Conservation (phyloP, 2,113 vertebrate species). For the Hippocampus comes region DNA sequence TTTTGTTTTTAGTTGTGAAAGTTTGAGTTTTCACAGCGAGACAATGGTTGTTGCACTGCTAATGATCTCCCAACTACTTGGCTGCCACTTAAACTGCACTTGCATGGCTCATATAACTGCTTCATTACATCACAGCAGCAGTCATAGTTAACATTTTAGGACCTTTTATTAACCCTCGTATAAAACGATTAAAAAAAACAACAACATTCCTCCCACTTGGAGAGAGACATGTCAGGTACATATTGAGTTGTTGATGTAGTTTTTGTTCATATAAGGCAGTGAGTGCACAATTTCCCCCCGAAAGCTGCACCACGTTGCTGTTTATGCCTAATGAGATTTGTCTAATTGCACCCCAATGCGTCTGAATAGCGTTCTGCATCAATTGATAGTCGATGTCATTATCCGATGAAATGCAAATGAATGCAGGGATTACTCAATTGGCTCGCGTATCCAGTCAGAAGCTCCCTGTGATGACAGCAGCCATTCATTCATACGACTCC, state of each 20-base stretch:
- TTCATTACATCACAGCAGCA: not conserved
- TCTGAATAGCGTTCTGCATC: conserved; percentile 21
- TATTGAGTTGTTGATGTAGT: conserved; percentile 1
- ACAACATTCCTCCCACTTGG: not conserved
- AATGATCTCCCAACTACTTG: conserved; percentile 8
- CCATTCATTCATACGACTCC: conserved; percentile 41
- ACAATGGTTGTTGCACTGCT: conserved; percentile 1
- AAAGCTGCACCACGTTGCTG: conserved; percentile 9
- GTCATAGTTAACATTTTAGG: not conserved
- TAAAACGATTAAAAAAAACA: not conserved
- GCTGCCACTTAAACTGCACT: conserved; percentile 7
- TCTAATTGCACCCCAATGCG: conserved; percentile 17
- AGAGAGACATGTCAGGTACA: not conserved
- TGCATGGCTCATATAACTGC: conserved; percentile 1
- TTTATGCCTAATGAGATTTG: conserved; percentile 15
- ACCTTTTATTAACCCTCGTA: not conserved
- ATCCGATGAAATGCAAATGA: conserved; percentile 43
- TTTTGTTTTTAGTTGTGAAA: conserved; percentile 12
- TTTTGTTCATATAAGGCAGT: not conserved
- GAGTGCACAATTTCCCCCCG: too few species aligned
- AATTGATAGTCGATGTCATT: conserved; percentile 40
- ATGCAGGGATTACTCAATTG: conserved; percentile 32
- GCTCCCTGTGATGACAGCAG: conserved; percentile 40
- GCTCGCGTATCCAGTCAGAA: conserved; percentile 12
- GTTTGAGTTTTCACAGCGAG: conserved; percentile 14